These are phyloP conservation scores for Dryobota labecula DNA, from an alignment of 2,888 invertebrate species.

Conservation along the genomic window DNA sequence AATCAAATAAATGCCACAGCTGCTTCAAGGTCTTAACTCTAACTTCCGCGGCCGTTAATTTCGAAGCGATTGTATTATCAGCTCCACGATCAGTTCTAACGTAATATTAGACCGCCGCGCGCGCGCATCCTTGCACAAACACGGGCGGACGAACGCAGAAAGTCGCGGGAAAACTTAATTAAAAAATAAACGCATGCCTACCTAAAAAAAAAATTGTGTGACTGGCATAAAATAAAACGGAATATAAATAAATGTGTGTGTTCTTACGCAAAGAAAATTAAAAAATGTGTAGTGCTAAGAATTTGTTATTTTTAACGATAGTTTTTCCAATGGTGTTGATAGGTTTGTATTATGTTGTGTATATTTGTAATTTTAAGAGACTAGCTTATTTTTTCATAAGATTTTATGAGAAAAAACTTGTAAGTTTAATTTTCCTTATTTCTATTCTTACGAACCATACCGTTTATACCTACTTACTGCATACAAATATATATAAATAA, in stretches of 20 bases:
- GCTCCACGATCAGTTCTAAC: slow-evolving; percentile 43
- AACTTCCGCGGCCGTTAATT: slow-evolving; percentile 49
- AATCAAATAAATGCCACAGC: slow-evolving; percentile 1
- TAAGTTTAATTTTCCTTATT: background rate
- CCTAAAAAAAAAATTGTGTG: background rate
- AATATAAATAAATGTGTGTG: background rate
- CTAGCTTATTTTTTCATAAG: background rate
- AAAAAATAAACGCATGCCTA: background rate
- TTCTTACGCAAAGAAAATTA: background rate
- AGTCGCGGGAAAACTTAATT: slow-evolving; percentile 15
- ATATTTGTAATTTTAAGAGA: background rate
- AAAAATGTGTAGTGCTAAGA: slow-evolving; percentile 64
- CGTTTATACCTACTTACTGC: too few relatives aligned
- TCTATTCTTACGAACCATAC: background rate
- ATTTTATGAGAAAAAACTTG: background rate
- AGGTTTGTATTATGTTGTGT: slow-evolving; percentile 56
- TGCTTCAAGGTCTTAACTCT: slow-evolving; percentile 27
- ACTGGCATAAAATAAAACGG: background rate
- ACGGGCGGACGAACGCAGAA: slow-evolving; percentile 16
- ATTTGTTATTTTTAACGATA: slow-evolving; percentile 21
- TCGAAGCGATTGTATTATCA: slow-evolving; percentile 55
- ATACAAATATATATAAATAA: background rate
- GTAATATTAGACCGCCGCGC: slow-evolving; percentile 53
- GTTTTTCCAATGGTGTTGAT: slow-evolving; percentile 41
- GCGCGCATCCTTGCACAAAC: slow-evolving; percentile 54